Evolutionary conservation across 1,140 invertebrate genomes (phyloP).

Genomic region (Meloidogyne hapla): DNA sequence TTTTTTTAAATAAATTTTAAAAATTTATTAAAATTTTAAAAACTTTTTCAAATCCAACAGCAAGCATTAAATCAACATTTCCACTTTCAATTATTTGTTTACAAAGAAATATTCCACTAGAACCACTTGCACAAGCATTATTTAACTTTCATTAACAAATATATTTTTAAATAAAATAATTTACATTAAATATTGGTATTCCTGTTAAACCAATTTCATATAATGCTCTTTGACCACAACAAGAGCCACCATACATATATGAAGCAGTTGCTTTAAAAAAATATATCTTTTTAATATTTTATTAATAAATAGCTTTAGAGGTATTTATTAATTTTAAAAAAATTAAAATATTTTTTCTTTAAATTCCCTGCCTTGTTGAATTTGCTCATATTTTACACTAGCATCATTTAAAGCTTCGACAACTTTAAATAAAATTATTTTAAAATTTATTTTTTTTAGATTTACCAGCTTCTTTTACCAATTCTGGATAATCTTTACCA

Average conservation of each 20-base stretch:
- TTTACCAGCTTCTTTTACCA: conserved; percentile 81
- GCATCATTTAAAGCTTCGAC: conserved; percentile 84
- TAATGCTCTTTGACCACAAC: conserved; percentile 86
- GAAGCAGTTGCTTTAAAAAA: conserved; percentile 77
- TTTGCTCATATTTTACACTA: conserved; percentile 74
- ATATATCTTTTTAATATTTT: background rate
- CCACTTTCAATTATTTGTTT: conserved; percentile 80
- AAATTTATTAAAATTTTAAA: background rate
- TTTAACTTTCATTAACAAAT: conserved; percentile 68
- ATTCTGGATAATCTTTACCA: conserved; percentile 86
- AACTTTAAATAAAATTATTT: conserved; percentile 66
- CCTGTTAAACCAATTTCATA: conserved; percentile 93
- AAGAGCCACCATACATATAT: conserved; percentile 94
- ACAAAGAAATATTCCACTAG: conserved; percentile 82
- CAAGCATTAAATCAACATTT: conserved; percentile 80
- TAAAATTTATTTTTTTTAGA: background rate
- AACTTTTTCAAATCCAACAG: conserved; percentile 88
- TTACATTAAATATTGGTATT: conserved; percentile 94
- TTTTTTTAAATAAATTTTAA: background rate
- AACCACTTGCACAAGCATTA: conserved; percentile 95
- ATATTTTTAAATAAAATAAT: background rate
- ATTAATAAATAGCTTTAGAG: background rate
- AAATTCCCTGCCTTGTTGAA: conserved; percentile 72
- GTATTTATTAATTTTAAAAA: conserved; percentile 3
- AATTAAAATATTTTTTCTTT: conserved; percentile 17